Evolutionary conservation across 2,113 vertebrate genomes (phyloP).

Genomic region (Romanogobio albipinnatus): DNA sequence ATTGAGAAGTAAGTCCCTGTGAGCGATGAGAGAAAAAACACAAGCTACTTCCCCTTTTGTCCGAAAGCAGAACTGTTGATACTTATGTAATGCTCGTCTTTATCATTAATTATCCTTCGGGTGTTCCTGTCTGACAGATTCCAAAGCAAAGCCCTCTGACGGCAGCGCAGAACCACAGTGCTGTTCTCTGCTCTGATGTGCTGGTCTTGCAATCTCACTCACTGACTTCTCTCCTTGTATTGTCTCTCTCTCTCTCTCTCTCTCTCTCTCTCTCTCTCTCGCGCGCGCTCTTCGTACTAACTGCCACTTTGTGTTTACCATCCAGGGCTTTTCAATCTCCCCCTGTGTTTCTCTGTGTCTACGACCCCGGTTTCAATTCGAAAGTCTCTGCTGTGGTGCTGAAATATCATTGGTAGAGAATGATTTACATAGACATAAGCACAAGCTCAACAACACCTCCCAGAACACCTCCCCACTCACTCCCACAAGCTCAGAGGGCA

Average conservation of each 20-base stretch:
- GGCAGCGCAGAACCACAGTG: neutral
- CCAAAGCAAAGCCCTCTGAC: conserved; percentile 24
- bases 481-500: conserved; percentile 52
- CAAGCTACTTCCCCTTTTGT: conserved; percentile 44
- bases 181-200: conserved; percentile 15
- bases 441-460: conserved; percentile 48
- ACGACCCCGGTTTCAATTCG: conserved; percentile 25
- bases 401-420: conserved; percentile 46
- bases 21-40: conserved; percentile 25
- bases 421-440: conserved; percentile 53
- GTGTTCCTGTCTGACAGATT: neutral
- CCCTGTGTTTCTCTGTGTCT: conserved; percentile 35
- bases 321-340: neutral
- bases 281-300: conserved; percentile 45
- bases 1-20: conserved; percentile 15
- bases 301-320: conserved; percentile 8
- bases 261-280: conserved; percentile 39
- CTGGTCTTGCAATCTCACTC: conserved; percentile 33
- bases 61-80: conserved; percentile 24
- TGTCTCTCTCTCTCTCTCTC: conserved; percentile 27
- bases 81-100: neutral
- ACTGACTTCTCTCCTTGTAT: conserved; percentile 26
- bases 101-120: conserved; percentile 20
- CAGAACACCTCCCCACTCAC: conserved; percentile 48
- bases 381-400: conserved; percentile 28